A percentile compares a stretch with the other conserved stretches of the same genome.
These are phyloP conservation scores for Aphelinus certus DNA, from an alignment of 1,140 invertebrate species.

Conservation along the genomic window DNA sequence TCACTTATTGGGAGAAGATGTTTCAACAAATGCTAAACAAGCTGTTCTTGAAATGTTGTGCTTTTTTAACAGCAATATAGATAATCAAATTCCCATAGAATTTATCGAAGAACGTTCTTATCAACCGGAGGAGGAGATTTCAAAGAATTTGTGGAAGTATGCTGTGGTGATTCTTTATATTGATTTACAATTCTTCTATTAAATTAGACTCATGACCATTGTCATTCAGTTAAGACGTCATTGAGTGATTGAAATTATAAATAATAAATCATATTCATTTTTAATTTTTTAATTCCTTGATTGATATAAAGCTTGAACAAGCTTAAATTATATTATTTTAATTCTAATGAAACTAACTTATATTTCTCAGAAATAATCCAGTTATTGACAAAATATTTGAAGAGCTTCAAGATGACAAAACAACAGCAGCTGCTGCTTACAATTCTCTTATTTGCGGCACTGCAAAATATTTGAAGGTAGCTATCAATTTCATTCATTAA, in stretches of 20 bases:
- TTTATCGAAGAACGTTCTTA: constrained; percentile 66
- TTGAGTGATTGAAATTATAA: too few relatives aligned
- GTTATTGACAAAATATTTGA: constrained; percentile 49
- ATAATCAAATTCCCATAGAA: constrained; percentile 80
- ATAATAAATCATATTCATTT: too few relatives aligned
- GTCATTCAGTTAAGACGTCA: too few relatives aligned
- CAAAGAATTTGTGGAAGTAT: constrained; percentile 77
- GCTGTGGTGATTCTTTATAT: constrained; percentile 36
- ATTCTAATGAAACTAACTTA: not conserved
- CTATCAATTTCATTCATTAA: constrained; percentile 26
- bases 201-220: too few relatives aligned
- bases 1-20: constrained; percentile 73
- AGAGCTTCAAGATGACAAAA: constrained; percentile 58
- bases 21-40: constrained; percentile 73
- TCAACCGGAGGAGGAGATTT: constrained; percentile 15
- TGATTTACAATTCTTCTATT: too few relatives aligned
- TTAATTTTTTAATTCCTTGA: too few relatives aligned
- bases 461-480: constrained; percentile 66
- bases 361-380: constrained; percentile 17
- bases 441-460: constrained; percentile 68
- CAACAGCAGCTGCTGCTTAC: constrained; percentile 62
- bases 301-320: too few relatives aligned
- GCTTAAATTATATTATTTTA: not conserved
- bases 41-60: constrained; percentile 84
- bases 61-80: constrained; percentile 79